Percentiles rank a stretch among this genome's conserved stretches.
Conservation (phyloP, 2,888 invertebrate species). For the Boloria euphrosyne region DNA sequence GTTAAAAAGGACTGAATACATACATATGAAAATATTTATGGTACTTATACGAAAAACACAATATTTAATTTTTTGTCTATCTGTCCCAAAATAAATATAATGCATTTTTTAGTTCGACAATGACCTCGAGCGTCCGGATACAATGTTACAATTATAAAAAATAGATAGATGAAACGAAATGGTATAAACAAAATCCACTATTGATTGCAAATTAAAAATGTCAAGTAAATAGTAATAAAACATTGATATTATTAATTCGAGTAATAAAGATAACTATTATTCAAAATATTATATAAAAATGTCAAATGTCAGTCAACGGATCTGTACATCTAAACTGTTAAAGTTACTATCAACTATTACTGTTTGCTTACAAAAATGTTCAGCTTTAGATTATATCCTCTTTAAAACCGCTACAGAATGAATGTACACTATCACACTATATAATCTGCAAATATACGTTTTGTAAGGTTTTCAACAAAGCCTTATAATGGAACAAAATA, state of each 20-base stretch:
- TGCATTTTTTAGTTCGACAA: background rate
- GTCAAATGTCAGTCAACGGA: slow-evolving; percentile 21
- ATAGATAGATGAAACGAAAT: background rate
- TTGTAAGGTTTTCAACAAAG: background rate
- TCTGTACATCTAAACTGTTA: slow-evolving; percentile 15
- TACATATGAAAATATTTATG: no score
- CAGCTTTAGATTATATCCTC: background rate
- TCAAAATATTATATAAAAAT: slow-evolving; percentile 16
- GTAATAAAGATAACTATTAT: background rate
- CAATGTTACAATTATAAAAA: background rate
- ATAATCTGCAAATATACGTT: background rate
- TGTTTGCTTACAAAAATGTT: slow-evolving; percentile 15
- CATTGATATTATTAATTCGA: background rate
- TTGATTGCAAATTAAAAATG: background rate
- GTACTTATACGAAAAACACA: no score
- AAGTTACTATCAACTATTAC: slow-evolving; percentile 1
- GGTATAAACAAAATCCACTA: background rate
- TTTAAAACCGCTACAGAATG: slow-evolving; percentile 8
- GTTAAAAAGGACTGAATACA: no score
- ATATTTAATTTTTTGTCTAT: no score
- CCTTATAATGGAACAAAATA: slow-evolving; percentile 10
- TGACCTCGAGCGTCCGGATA: background rate
- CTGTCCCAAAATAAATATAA: background rate
- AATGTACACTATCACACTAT: slow-evolving; percentile 3
- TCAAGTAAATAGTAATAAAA: background rate